Conservation (phyloP, 2,113 vertebrate species). For the Bombycilla garrulus region DNA sequence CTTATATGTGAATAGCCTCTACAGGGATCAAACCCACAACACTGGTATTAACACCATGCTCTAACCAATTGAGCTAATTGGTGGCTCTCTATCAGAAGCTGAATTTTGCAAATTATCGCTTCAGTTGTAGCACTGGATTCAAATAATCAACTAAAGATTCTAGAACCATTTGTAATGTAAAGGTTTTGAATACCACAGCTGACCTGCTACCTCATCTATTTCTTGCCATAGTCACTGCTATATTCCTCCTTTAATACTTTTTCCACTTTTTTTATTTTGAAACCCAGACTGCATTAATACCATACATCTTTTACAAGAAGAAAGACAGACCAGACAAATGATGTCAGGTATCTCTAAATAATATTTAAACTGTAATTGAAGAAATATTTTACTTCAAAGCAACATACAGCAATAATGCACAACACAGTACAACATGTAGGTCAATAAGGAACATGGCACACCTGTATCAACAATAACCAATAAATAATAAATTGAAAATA, state of each 20-base stretch:
- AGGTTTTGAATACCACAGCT: background rate
- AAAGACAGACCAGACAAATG: background rate
- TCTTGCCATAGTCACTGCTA: background rate
- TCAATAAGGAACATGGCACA: background rate
- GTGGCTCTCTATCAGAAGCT: background rate
- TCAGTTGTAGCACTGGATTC: background rate
- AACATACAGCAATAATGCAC: fast-evolving
- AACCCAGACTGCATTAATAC: background rate
- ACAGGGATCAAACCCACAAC: background rate
- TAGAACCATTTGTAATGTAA: background rate
- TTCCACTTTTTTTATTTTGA: fast-evolving
- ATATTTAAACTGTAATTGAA: background rate
- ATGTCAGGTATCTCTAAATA: background rate
- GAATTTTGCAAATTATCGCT: background rate
- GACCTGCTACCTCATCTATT: background rate
- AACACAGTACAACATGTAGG: background rate
- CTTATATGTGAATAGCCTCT: background rate
- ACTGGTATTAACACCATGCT: background rate
- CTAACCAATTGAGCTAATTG: background rate
- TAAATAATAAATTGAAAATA: background rate
- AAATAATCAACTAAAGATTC: background rate
- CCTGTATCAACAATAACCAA: background rate
- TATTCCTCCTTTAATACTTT: background rate
- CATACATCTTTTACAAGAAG: background rate
- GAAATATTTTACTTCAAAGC: background rate